These are phyloP conservation scores for Tenualosa ilisha DNA, from an alignment of 2,797 vertebrate genomes.

Conservation along the genomic window DNA sequence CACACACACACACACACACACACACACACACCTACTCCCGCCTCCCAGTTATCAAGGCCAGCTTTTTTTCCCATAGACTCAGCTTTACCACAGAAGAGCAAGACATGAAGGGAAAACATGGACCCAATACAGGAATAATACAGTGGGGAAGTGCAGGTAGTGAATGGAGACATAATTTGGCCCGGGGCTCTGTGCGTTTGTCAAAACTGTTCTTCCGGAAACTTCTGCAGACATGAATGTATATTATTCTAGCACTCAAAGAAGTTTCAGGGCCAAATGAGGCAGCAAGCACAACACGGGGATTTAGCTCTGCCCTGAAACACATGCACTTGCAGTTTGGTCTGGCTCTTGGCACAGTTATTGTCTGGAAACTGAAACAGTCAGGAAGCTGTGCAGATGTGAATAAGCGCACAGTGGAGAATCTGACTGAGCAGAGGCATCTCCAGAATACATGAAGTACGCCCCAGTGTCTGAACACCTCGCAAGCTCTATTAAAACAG, in stretches of 20 bases:
- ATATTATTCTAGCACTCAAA: not conserved
- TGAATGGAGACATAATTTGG: not conserved
- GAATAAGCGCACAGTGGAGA: not conserved
- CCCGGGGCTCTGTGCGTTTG: not conserved
- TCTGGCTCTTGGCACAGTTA: not conserved
- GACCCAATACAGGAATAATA: slow-evolving; percentile 4
- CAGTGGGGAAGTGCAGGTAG: not conserved
- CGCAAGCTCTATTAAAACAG: not conserved
- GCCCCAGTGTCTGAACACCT: not conserved
- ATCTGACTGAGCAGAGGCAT: not conserved
- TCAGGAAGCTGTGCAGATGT: not conserved
- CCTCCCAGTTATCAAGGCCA: slow-evolving; percentile 3
- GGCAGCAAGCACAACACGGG: not conserved
- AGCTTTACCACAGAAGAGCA: slow-evolving; percentile 20
- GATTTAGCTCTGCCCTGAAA: not conserved
- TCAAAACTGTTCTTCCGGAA: not conserved
- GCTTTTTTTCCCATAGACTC: slow-evolving; percentile 17
- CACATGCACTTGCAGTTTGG: slow-evolving; percentile 7
- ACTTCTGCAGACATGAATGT: not conserved
- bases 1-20: not conserved
- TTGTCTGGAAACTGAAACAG: not conserved
- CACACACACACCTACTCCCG: not conserved
- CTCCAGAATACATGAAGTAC: not conserved
- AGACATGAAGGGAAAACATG: not conserved
- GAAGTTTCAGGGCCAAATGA: not conserved